These are phyloP conservation scores for Aphelenchoides besseyi DNA, from an alignment of 1,140 invertebrate genomes.

Conservation along the genomic window DNA sequence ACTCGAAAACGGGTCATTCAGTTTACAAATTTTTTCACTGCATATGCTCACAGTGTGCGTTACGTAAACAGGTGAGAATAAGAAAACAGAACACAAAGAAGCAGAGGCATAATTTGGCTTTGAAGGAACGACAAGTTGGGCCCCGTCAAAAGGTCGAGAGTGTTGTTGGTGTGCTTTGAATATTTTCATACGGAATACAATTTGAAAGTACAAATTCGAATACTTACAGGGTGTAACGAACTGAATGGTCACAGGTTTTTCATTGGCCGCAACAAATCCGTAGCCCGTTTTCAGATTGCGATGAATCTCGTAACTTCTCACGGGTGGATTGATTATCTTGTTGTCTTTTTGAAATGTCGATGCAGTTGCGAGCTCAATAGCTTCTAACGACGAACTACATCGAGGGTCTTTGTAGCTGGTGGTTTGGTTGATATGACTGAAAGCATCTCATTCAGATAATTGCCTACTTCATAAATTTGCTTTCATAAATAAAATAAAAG, in stretches of 20 bases:
- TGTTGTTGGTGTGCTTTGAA: no score
- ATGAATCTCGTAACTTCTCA: constrained; percentile 24
- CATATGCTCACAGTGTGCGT: no score
- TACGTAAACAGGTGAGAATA: neutral
- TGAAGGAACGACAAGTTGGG: neutral
- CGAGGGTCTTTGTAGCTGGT: constrained; percentile 80
- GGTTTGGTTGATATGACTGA: constrained; percentile 81
- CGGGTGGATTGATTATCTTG: constrained; percentile 8
- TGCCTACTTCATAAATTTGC: no score
- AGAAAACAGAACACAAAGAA: neutral
- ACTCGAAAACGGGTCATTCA: no score
- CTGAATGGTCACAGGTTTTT: constrained; percentile 82
- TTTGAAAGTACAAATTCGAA: neutral
- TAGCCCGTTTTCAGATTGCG: constrained; percentile 72
- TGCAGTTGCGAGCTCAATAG: neutral
- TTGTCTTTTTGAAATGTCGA: neutral
- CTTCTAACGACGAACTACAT: constrained; percentile 65
- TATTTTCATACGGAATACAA: no score
- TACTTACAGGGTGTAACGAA: constrained; percentile 66
- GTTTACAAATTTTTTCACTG: no score
- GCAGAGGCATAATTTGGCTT: neutral
- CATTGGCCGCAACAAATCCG: constrained; percentile 86
- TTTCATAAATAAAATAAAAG: no score
- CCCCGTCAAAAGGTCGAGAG: neutral
- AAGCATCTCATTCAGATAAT: constrained; percentile 28